These are phyloP conservation scores for Coluber constrictor DNA, from an alignment of 2,797 vertebrate species.

Conservation along the genomic window DNA sequence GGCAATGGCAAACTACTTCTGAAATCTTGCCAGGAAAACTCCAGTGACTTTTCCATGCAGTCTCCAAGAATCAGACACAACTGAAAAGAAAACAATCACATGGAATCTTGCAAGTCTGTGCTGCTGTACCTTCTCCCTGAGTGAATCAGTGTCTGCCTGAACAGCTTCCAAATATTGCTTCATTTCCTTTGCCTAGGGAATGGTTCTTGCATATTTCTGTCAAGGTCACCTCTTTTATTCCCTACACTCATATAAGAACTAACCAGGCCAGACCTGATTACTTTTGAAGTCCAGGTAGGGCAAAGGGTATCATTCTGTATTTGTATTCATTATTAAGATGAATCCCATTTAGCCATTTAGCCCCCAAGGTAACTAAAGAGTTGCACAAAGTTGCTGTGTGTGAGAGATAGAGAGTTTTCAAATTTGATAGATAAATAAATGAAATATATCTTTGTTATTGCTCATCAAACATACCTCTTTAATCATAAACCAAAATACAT, in stretches of 20 bases:
- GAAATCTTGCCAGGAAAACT: not conserved
- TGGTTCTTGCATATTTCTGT: not conserved
- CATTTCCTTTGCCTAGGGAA: not conserved
- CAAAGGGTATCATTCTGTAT: not conserved
- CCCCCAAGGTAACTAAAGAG: not conserved
- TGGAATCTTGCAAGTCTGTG: not conserved
- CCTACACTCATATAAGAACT: not conserved
- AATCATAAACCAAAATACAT: not conserved
- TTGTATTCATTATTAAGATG: not conserved
- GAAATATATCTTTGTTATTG: not conserved
- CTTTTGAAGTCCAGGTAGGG: not conserved
- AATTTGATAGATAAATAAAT: not conserved
- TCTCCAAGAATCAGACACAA: not conserved
- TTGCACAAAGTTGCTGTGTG: not conserved
- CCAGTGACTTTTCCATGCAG: not conserved
- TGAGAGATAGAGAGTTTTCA: not conserved
- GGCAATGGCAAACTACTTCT: not conserved
- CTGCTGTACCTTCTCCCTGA: not conserved
- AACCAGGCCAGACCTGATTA: not conserved
- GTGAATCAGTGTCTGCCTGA: not conserved
- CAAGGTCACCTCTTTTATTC: not conserved
- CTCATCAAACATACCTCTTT: not conserved
- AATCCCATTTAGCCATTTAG: not conserved
- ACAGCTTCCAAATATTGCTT: not conserved
- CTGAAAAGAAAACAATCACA: not conserved